A percentile compares a stretch with the other conserved stretches of the same genome.
Conservation (phyloP, 2,113 vertebrate species). For the Hippoglossus stenolepis region DNA sequence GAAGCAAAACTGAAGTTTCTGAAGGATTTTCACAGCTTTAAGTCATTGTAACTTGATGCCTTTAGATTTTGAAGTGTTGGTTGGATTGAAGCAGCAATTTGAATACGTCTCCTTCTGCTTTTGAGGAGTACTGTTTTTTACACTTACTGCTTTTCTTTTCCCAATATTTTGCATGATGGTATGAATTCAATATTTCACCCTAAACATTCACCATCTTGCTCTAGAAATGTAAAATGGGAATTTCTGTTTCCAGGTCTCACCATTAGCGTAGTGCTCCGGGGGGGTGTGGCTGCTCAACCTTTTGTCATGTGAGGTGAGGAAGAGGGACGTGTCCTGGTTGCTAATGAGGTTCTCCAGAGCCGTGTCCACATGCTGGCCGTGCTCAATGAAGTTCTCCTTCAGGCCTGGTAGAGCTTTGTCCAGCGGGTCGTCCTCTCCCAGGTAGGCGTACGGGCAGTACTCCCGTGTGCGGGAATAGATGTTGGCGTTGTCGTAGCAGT, state of each 20-base stretch:
- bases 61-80: no score
- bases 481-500: slow-evolving; percentile 97
- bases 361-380: slow-evolving; percentile 72
- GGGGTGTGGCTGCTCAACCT: slow-evolving; percentile 75
- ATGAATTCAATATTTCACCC: no score
- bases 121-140: no score
- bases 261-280: slow-evolving; percentile 75
- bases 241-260: slow-evolving; percentile 69
- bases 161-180: no score
- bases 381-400: slow-evolving; percentile 61
- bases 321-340: slow-evolving; percentile 81
- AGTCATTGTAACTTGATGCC: no score
- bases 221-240: not conserved
- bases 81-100: no score
- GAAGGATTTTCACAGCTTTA: not conserved
- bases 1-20: not conserved
- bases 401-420: slow-evolving; percentile 83
- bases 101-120: no score
- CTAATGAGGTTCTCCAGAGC: slow-evolving; percentile 80
- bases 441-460: slow-evolving; percentile 92
- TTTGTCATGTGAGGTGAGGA: slow-evolving; percentile 82
- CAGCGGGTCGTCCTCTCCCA: slow-evolving; percentile 88
- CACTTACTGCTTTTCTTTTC: no score
- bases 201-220: no score
- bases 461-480: slow-evolving; percentile 93